Evolutionary conservation across 2,797 vertebrate species (phyloP).

Genomic region (Ciconia nigra): DNA sequence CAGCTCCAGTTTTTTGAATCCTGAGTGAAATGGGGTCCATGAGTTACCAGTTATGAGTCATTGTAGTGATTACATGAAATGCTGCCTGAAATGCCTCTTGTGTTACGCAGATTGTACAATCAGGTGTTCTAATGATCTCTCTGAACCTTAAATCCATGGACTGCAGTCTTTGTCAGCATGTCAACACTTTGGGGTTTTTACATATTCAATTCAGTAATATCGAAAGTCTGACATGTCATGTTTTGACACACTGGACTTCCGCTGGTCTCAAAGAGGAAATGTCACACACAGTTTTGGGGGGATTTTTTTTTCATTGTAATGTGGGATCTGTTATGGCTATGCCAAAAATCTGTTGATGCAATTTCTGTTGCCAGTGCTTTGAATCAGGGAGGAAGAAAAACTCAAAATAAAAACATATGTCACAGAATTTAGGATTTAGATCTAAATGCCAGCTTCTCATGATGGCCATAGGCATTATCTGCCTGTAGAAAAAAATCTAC

Average conservation of each 20-base stretch:
- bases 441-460: constrained; percentile 47
- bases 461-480: constrained; percentile 11
- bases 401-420: constrained; percentile 64
- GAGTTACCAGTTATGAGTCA: not conserved
- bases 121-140: not conserved
- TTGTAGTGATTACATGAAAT: not conserved
- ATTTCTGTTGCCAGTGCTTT: constrained; percentile 58
- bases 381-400: constrained; percentile 22
- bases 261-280: constrained; percentile 19
- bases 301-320: not conserved
- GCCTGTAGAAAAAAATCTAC: not conserved
- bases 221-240: not conserved
- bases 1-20: not conserved
- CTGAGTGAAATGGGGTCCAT: not conserved
- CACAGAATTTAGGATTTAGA: constrained; percentile 48
- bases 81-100: not conserved
- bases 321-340: constrained; percentile 50
- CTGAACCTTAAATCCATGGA: not conserved
- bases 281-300: not conserved
- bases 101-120: not conserved
- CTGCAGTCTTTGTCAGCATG: not conserved
- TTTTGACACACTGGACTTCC: constrained; percentile 5
- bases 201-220: not conserved
- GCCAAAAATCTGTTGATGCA: constrained; percentile 63
- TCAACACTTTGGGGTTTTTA: not conserved